Evolutionary conservation across 2,113 vertebrate genomes (phyloP).

Genomic region (Mellivora capensis): DNA sequence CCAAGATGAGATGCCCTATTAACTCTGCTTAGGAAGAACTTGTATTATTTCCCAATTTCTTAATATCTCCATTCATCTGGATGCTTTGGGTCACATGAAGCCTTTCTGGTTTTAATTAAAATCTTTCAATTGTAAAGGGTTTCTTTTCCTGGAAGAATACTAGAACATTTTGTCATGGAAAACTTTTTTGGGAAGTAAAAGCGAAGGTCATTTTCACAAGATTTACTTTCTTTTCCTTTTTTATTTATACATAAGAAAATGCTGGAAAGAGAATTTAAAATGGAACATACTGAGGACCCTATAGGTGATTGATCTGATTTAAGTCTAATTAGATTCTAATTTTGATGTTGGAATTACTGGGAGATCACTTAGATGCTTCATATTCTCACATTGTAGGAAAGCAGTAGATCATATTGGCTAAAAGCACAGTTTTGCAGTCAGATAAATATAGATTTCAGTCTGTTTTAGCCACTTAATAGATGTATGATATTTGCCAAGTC

Average conservation of each 20-base stretch:
- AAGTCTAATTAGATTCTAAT: neutral
- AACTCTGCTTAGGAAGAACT: slow-evolving; percentile 43
- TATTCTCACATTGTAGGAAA: neutral
- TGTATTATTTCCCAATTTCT: slow-evolving; percentile 17
- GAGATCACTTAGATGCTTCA: neutral
- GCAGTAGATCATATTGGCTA: neutral
- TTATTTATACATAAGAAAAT: neutral
- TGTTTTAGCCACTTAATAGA: neutral
- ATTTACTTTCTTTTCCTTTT: neutral
- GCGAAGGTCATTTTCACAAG: neutral
- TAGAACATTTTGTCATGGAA: slow-evolving; percentile 29
- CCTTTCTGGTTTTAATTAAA: slow-evolving; percentile 48
- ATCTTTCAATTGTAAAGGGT: slow-evolving; percentile 8
- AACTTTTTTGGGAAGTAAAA: slow-evolving; percentile 7
- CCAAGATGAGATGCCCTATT: slow-evolving; percentile 33
- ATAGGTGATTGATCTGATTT: neutral
- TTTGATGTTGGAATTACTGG: neutral
- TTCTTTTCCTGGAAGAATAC: slow-evolving; percentile 11
- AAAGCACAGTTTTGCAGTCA: neutral
- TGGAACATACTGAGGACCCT: neutral
- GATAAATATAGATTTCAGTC: neutral
- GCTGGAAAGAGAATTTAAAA: neutral
- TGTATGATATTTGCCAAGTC: neutral
- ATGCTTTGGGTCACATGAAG: neutral
- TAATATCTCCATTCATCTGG: slow-evolving; percentile 29